Base-by-base conservation (phyloP, 35 echinoderm and acorn worm genomes). In the Lytechinus pictus region DNA sequence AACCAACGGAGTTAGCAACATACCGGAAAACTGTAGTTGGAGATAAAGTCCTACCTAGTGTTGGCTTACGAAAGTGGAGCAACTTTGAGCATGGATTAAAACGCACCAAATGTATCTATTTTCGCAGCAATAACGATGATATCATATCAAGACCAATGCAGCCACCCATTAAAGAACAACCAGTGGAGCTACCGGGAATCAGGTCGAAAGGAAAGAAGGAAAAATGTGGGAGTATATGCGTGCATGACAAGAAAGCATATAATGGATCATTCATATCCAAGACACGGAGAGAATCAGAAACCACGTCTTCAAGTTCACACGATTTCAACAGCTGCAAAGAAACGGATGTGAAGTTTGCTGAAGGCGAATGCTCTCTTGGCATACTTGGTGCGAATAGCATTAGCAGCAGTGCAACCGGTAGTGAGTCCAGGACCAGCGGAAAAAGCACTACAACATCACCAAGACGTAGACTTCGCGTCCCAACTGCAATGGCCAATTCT, bases 381-480 rank as follows among this genome's bases (percentile, higher is more conserved):
- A 33, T 19, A 2, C 52, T 90, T 54, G 88, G 88, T 90, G 88
- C 7, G 29, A 90, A 90, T 54, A 90, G 88, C 28, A 90, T 19
- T 9, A 90, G 88, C 7, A 90, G 88, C 52, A 90, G 88, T 90
- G 88, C 28, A 90, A 90, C 88, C 14, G 88, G 88, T 4, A 90
- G 88, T 21, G 88, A 21, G 14, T 90, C 88, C n/a, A 52, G 88
- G 88, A 90, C 88, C 27, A 90, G 88, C 88, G 88, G 88, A 33
- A 90, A 90, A 21, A 33, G 88, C 88, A 90, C 28, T 90, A 52
- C 86, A 13, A 90, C 66, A 12, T 90, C 88, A 54, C 88, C 88
- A 21, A 44, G 88, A 21, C 88, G 88, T 12, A 9, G 88, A 54
- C 52, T 90, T 52, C 88, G 88, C 11, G 88, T 90, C 29, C 88